Evolutionary conservation across 2,113 vertebrate species (phyloP).

Genomic region (Phaetusa simplex): DNA sequence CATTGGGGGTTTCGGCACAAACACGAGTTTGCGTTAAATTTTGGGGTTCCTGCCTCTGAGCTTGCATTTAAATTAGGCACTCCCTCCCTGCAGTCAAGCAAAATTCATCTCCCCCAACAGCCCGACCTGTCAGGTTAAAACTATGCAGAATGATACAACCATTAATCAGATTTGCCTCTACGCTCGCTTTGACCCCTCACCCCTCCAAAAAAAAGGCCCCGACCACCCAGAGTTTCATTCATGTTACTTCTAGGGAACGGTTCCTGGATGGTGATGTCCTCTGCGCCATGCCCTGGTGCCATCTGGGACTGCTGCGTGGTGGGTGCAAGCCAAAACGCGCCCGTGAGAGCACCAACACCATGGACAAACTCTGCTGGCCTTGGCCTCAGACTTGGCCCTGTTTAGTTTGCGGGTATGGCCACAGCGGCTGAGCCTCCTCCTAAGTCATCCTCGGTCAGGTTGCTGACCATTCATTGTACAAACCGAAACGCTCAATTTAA

Average conservation of each 20-base stretch:
- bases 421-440: accelerated
- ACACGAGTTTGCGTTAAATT: neutral
- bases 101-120: neutral
- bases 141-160: neutral
- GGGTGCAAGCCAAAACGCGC: neutral
- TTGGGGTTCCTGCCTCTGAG: neutral
- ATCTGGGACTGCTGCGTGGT: too few relatives aligned
- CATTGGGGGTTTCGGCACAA: neutral
- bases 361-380: neutral
- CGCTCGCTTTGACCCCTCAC: too few relatives aligned
- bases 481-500: neutral
- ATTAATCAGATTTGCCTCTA: neutral
- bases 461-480: neutral
- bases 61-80: neutral
- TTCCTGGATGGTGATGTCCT: neutral
- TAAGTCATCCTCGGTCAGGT: neutral
- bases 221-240: neutral
- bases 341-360: accelerated
- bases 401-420: too few relatives aligned
- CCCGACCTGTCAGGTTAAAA: neutral
- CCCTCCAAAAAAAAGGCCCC: too few relatives aligned
- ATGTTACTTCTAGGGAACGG: too few relatives aligned
- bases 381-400: neutral
- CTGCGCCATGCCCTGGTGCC: accelerated
- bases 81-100: neutral